Percentiles rank a stretch among this genome's conserved stretches.
Conservation (phyloP, 2,797 vertebrate genomes). For the Bovichtus diacanthus region DNA sequence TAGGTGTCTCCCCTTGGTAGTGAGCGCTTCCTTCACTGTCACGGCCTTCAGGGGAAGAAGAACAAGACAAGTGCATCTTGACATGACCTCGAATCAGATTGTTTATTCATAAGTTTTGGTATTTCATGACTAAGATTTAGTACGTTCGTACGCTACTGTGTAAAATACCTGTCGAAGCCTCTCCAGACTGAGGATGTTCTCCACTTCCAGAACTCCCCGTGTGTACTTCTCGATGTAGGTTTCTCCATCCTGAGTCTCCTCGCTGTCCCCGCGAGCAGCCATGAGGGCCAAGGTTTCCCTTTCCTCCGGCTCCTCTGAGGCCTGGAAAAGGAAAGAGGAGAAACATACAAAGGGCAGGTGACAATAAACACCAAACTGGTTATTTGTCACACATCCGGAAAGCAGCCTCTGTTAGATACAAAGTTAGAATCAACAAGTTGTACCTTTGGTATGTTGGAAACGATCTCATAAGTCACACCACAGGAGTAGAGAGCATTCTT, state of each 20-base stretch:
- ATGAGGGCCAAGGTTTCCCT: slow-evolving; percentile 96
- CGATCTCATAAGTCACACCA: slow-evolving; percentile 96
- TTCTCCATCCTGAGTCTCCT: slow-evolving; percentile 92
- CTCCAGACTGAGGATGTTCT: slow-evolving; percentile 96
- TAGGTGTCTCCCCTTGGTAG: slow-evolving; percentile 92
- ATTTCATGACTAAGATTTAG: too few species aligned
- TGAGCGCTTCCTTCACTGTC: slow-evolving; percentile 93
- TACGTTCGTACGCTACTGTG: not conserved
- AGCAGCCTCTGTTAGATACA: not conserved
- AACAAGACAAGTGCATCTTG: not conserved
- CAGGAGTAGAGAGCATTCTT: slow-evolving; percentile 94
- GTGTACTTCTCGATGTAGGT: slow-evolving; percentile 98
- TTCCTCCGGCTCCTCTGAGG: slow-evolving; percentile 97
- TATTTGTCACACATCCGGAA: not conserved
- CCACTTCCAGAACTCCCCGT: slow-evolving; percentile 93
- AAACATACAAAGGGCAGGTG: not conserved
- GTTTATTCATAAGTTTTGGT: too few species aligned
- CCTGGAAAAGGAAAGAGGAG: slow-evolving; percentile 79
- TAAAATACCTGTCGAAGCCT: slow-evolving; percentile 90
- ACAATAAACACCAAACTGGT: not conserved
- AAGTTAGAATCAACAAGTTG: not conserved
- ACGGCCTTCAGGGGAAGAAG: slow-evolving; percentile 87
- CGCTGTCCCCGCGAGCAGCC: slow-evolving; percentile 93
- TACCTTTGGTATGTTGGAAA: slow-evolving; percentile 99
- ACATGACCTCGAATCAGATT: not conserved